These are phyloP conservation scores for Oscheius myriophilus DNA, from an alignment of 2,888 invertebrate genomes.

Conservation along the genomic window DNA sequence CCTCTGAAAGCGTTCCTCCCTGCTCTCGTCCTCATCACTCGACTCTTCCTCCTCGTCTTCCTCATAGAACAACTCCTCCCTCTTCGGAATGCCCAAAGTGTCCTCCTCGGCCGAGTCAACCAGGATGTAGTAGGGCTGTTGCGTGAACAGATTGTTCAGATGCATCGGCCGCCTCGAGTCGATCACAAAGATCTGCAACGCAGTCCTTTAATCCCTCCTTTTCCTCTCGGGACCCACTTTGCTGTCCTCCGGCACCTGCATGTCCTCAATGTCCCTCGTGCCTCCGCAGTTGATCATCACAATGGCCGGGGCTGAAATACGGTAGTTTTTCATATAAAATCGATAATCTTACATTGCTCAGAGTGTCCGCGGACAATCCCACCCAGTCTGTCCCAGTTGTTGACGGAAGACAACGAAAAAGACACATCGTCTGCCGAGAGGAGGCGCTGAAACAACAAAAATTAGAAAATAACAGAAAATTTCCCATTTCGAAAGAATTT, in stretches of 20 bases:
- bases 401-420: slow-evolving; percentile 55
- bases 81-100: slow-evolving; percentile 39
- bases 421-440: slow-evolving; percentile 62
- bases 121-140: slow-evolving; percentile 43
- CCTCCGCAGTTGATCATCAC: slow-evolving; percentile 66
- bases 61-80: slow-evolving; percentile 28
- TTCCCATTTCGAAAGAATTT: too few relatives aligned
- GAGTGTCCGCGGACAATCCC: slow-evolving; percentile 43
- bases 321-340: too few relatives aligned
- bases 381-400: slow-evolving; percentile 52
- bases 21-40: slow-evolving; percentile 33
- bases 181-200: slow-evolving; percentile 51
- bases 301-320: slow-evolving; percentile 37
- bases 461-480: too few relatives aligned
- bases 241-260: slow-evolving; percentile 43
- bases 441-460: slow-evolving; percentile 64
- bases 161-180: slow-evolving; percentile 65
- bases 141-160: slow-evolving; percentile 62
- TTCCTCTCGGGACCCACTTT: slow-evolving; percentile 10
- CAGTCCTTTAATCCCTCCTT: background rate
- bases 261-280: slow-evolving; percentile 43
- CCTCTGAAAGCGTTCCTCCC: slow-evolving; percentile 31
- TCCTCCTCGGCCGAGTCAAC: slow-evolving; percentile 38
- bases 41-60: slow-evolving; percentile 39
- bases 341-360: slow-evolving; percentile 48